These are phyloP conservation scores for Aspidoscelis tigris DNA, from an alignment of 2,113 vertebrate species.

Conservation along the genomic window DNA sequence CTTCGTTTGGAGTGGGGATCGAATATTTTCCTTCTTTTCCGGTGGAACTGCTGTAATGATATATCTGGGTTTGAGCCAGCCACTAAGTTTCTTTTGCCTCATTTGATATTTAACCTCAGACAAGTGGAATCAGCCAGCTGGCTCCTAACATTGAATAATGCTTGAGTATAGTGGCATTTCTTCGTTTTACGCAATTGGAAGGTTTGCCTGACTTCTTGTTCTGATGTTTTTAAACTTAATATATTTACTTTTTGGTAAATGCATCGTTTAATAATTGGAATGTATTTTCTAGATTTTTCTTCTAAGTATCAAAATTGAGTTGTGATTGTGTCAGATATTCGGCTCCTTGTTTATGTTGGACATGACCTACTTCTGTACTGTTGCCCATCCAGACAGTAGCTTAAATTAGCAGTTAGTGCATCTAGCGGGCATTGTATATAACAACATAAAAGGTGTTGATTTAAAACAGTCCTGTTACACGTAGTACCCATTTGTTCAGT, in stretches of 20 bases:
- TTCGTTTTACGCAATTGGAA: neutral
- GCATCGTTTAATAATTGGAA: neutral
- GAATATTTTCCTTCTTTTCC: conserved; percentile 41
- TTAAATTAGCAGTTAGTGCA: neutral
- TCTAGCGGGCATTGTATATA: neutral
- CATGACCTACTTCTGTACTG: neutral
- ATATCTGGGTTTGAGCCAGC: conserved; percentile 37
- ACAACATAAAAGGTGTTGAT: neutral
- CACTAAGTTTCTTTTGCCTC: conserved; percentile 12
- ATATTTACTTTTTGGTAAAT: conserved; percentile 45
- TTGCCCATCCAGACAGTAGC: neutral
- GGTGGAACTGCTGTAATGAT: conserved; percentile 57
- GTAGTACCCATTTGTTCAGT: neutral
- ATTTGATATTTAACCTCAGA: conserved; percentile 5
- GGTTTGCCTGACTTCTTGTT: conserved; percentile 20
- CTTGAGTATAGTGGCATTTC: neutral
- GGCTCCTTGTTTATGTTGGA: neutral
- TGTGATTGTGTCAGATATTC: neutral
- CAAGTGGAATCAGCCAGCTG: neutral
- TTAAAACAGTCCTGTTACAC: neutral
- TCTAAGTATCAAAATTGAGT: neutral
- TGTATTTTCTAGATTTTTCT: neutral
- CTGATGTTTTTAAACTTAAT: neutral
- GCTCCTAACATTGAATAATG: neutral
- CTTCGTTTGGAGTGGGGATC: neutral